Evolutionary conservation across 2,113 vertebrate genomes (phyloP), one percentile per base, ranked within the genome.

Genomic region (Galbula dea): DNA sequence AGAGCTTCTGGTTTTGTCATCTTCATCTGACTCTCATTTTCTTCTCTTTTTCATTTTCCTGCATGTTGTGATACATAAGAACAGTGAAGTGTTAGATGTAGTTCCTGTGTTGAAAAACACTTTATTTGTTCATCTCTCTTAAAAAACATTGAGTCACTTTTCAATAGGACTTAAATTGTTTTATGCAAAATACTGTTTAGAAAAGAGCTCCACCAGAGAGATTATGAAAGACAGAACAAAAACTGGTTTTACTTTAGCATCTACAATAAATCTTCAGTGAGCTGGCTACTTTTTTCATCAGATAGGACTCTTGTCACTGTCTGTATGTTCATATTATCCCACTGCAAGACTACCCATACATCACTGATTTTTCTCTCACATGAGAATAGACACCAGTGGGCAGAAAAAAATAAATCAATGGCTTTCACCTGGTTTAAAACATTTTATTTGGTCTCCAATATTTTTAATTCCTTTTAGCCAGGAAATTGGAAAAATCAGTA

Each of bases 21-120:
- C 71, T 91, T 94, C 68, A 77, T 20, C 61, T 71, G 59, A 85
- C 34, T 81, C 52, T 46, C 39, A 89, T 91, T 91, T 93, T 91
- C 49, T 73, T 52, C 69, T 49, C 4, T 3, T 83, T 94, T 58
- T 66, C 54, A 43, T 54, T 80, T 77, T 83, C 51, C 20, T 84
- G 29, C 76, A 22, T 76, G 55, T 48, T 85, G 24, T 73, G 17
- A 62, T 71, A n/a, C 23, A 66, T 46, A 43, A n/a, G 39, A 88
- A 79, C 15, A 74, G 43, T 59, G 67, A 89, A 71, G 16, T 18
- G 30, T 37, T 49, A 81, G 37, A 87, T 21, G 15, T 26, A 65
- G 37, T 74, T 92, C 18, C 14, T 4, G 3, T 91, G 43, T 30
- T 79, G 26, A 41, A 46, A 68, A 89, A 27, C 15, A 19, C 9